phyloP scores from a whole-genome alignment of 2,888 invertebrate genomes.

The Leptopilina syphax region DNA sequence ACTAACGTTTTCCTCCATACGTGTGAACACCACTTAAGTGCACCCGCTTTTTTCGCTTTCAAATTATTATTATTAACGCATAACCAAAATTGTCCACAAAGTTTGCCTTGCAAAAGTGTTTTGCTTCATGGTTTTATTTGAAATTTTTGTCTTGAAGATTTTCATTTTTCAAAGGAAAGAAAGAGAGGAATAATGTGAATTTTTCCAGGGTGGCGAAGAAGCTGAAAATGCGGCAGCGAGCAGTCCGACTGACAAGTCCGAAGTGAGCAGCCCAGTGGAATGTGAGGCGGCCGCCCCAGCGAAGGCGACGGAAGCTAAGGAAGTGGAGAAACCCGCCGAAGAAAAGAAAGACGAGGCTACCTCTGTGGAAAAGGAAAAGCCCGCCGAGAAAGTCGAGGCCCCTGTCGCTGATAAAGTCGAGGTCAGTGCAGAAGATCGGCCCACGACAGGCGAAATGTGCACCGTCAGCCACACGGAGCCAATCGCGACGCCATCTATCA shows the following conservation, averaged over 20 bases:
- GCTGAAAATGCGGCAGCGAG: slow-evolving; percentile 61
- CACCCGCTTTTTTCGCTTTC: slow-evolving; percentile 34
- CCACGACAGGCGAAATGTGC: slow-evolving; percentile 62
- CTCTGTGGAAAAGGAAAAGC: slow-evolving; percentile 66
- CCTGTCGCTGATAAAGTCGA: slow-evolving; percentile 70
- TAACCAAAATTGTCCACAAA: slow-evolving; percentile 5
- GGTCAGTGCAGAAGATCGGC: slow-evolving; percentile 71
- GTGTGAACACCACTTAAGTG: slow-evolving; percentile 36
- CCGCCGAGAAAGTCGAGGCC: slow-evolving; percentile 62
- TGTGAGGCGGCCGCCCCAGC: slow-evolving; percentile 59
- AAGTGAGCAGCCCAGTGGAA: slow-evolving; percentile 69
- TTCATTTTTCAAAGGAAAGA: background rate
- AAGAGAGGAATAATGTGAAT: background rate
- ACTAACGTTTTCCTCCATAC: slow-evolving; percentile 53
- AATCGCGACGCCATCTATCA: slow-evolving; percentile 74
- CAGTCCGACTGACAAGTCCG: slow-evolving; percentile 67
- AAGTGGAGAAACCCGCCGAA: slow-evolving; percentile 48
- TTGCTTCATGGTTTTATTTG: no score
- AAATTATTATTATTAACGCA: slow-evolving; percentile 12
- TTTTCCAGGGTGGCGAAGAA: slow-evolving; percentile 72
- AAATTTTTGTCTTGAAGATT: background rate
- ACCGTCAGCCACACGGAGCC: slow-evolving; percentile 66
- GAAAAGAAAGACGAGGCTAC: slow-evolving; percentile 57
- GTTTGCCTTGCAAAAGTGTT: background rate
- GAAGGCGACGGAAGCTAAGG: slow-evolving; percentile 53